phyloP scores from a whole-genome alignment of 2,113 vertebrate species.

The Hiodon tergisus region DNA sequence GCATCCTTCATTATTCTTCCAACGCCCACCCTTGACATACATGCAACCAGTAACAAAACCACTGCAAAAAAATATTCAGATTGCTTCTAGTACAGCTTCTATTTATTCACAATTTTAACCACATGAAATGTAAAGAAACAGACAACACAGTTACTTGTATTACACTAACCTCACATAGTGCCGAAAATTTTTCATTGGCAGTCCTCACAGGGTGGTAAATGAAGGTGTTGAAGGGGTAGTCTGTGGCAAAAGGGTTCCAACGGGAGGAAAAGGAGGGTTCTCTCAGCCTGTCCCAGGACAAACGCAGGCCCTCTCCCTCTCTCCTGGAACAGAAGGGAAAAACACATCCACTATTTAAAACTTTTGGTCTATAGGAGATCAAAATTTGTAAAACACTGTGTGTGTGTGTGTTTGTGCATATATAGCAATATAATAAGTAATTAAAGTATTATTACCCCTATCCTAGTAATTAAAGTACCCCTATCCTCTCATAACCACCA shows the following conservation, averaged over 20 bases:
- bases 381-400: too few species aligned
- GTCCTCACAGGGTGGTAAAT: constrained; percentile 62
- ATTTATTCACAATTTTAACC: neutral
- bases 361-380: neutral
- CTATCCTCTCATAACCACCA: too few species aligned
- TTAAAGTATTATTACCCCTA: too few species aligned
- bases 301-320: constrained; percentile 67
- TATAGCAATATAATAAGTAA: too few species aligned
- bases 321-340: constrained; percentile 50
- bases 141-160: neutral
- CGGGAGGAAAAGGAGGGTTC: constrained; percentile 60
- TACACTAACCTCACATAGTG: constrained; percentile 62
- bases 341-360: neutral
- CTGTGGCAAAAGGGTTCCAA: constrained; percentile 70
- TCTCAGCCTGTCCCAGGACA: constrained; percentile 62
- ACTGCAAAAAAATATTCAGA: neutral
- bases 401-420: too few species aligned
- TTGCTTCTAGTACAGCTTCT: neutral
- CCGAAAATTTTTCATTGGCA: constrained; percentile 45
- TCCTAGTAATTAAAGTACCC: too few species aligned
- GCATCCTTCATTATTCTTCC: neutral
- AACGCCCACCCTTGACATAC: neutral
- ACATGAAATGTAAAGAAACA: neutral
- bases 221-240: constrained; percentile 67
- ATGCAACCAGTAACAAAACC: neutral